Conservation (phyloP, 2,797 vertebrate genomes). For the Presbytis comata region DNA sequence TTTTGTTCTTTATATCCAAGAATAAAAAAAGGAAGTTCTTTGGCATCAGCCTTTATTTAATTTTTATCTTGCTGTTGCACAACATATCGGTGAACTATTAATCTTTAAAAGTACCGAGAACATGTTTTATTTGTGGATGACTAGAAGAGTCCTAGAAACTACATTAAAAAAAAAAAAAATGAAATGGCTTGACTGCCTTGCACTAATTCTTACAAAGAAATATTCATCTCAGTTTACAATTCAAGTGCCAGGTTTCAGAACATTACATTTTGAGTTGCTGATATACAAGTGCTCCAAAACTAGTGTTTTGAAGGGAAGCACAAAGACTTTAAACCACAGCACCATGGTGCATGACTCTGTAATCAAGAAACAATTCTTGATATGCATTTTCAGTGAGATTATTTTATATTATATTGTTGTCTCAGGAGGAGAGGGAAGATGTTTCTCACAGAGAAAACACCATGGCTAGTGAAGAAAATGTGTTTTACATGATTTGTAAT, state of each 20-base stretch:
- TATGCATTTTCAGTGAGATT: conserved; percentile 37
- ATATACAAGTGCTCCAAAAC: conserved; percentile 12
- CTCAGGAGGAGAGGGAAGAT: conserved; percentile 42
- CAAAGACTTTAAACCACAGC: neutral
- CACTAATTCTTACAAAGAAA: conserved; percentile 42
- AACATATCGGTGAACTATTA: conserved; percentile 51
- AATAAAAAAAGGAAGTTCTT: conserved; percentile 50
- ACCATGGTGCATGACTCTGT: neutral
- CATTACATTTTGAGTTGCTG: conserved; percentile 30
- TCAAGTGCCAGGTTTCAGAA: conserved; percentile 17
- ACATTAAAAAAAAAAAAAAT: neutral
- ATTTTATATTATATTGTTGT: neutral
- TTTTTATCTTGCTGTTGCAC: conserved; percentile 60
- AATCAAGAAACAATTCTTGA: conserved; percentile 58
- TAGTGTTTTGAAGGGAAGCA: conserved; percentile 12
- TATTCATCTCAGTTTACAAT: conserved; percentile 39
- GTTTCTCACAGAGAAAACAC: conserved; percentile 50
- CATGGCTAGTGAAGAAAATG: conserved; percentile 36
- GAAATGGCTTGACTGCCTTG: conserved; percentile 5
- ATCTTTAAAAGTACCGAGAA: conserved; percentile 51
- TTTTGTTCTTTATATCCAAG: conserved; percentile 48
- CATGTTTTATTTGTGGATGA: conserved; percentile 41
- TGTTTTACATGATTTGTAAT: conserved; percentile 55
- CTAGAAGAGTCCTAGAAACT: conserved; percentile 26
- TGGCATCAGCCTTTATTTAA: conserved; percentile 60